phyloP scores from a whole-genome alignment of 2,888 invertebrate species.

The Dendrolimus houi region DNA sequence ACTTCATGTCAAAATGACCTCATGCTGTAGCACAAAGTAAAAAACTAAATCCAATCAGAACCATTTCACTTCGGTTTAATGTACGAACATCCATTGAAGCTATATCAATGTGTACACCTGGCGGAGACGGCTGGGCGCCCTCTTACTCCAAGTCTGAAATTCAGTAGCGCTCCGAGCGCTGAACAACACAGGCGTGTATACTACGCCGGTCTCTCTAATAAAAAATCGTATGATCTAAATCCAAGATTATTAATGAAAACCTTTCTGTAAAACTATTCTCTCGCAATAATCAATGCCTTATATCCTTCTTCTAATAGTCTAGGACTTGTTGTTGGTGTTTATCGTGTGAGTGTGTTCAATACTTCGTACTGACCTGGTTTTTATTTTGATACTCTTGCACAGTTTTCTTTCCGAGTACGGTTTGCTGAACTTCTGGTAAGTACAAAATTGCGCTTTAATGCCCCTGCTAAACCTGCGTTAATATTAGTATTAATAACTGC shows the following conservation, averaged over 20 bases:
- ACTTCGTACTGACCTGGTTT: constrained; percentile 46
- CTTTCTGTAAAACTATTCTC: constrained; percentile 16
- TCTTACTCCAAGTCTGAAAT: constrained; percentile 14
- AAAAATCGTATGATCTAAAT: constrained; percentile 28
- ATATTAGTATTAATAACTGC: constrained; percentile 9
- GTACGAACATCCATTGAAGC: constrained; percentile 6
- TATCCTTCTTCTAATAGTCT: constrained; percentile 19
- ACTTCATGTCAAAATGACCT: too few relatives aligned
- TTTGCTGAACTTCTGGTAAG: constrained; percentile 11
- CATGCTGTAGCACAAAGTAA: too few relatives aligned
- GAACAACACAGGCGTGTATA: constrained; percentile 20
- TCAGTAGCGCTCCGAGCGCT: constrained; percentile 57
- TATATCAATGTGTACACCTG: constrained; percentile 33
- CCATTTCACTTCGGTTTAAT: too few relatives aligned
- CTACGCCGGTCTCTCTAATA: constrained; percentile 16
- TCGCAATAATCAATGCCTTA: constrained; percentile 34
- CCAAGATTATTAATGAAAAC: constrained; percentile 52
- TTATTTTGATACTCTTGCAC: constrained; percentile 55
- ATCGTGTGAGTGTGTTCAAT: constrained; percentile 22
- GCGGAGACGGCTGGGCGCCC: constrained; percentile 58
- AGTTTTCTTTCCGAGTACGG: constrained; percentile 26
- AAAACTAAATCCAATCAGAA: too few relatives aligned
- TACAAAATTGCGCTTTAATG: constrained; percentile 14
- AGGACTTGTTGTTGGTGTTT: constrained; percentile 17
- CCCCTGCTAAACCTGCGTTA: not conserved